phyloP scores from a whole-genome alignment of 2,888 invertebrate genomes.

The Blera fallax region DNA sequence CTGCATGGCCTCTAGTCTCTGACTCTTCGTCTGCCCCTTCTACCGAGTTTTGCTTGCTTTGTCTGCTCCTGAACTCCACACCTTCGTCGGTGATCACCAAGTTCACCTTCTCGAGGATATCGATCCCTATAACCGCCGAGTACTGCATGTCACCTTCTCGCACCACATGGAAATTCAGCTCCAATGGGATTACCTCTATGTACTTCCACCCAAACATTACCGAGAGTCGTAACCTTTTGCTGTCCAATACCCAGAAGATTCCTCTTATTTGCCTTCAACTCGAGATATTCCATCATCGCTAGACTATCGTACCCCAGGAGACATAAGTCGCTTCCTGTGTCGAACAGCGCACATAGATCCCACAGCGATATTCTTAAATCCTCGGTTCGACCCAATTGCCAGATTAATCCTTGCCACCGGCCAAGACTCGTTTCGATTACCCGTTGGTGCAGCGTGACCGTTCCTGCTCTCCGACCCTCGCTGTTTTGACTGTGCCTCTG shows the following conservation, averaged over 20 bases:
- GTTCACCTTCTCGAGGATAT: not conserved
- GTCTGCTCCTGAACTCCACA: not conserved
- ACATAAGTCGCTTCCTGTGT: not conserved
- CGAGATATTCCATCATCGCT: not conserved
- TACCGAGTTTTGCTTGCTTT: not conserved
- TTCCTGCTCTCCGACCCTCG: not conserved
- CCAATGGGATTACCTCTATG: not conserved
- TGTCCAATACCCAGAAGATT: not conserved
- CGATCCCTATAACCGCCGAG: not conserved
- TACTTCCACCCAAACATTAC: not conserved
- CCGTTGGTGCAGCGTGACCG: not conserved
- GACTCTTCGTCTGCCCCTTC: not conserved
- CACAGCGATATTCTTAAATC: slow-evolving; percentile 9
- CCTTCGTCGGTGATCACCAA: not conserved
- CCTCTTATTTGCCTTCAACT: not conserved
- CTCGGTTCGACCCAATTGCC: slow-evolving; percentile 3
- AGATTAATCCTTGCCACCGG: not conserved
- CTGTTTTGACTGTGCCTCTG: not conserved
- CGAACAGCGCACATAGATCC: not conserved
- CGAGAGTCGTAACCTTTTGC: not conserved
- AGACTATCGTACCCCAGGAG: not conserved
- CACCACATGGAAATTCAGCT: not conserved
- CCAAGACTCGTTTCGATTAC: not conserved
- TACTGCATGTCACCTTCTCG: not conserved
- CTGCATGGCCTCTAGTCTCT: not conserved